These are phyloP conservation scores for Ichneumoninae sp. DNA, from an alignment of 2,888 invertebrate species.

Conservation along the genomic window DNA sequence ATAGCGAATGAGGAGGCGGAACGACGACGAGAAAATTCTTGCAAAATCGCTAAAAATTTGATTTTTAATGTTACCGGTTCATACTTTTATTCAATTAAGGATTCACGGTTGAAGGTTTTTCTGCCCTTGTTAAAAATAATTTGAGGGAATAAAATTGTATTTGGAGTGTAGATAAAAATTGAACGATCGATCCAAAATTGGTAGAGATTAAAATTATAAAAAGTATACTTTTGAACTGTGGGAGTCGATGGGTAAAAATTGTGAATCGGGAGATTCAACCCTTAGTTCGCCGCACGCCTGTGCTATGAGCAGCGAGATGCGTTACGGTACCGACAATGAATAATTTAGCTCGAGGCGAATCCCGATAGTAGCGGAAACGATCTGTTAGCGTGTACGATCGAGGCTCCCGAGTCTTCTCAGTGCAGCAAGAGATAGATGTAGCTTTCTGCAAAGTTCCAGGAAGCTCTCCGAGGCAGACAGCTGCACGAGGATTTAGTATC, in stretches of 20 bases:
- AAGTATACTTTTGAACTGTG: neutral
- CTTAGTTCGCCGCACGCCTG: neutral
- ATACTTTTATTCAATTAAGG: neutral
- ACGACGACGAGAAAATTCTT: neutral
- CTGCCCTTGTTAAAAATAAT: too few species aligned
- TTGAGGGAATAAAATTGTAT: neutral
- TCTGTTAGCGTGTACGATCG: slow-evolving; percentile 74
- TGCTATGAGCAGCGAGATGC: slow-evolving; percentile 60
- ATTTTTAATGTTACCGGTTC: neutral
- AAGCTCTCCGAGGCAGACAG: slow-evolving; percentile 51
- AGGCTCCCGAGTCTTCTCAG: slow-evolving; percentile 16
- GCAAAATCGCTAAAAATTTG: neutral
- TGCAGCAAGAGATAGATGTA: slow-evolving; percentile 26
- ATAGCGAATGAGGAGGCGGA: neutral
- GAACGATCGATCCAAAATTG: neutral
- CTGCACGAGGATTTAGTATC: slow-evolving; percentile 44
- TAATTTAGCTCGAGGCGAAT: slow-evolving; percentile 72
- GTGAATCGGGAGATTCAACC: neutral
- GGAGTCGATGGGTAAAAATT: neutral
- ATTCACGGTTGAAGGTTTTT: neutral
- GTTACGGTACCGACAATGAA: slow-evolving; percentile 73
- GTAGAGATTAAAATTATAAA: neutral
- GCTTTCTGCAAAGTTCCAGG: slow-evolving; percentile 50
- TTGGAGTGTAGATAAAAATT: neutral
- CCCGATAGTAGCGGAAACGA: slow-evolving; percentile 75